Conservation (phyloP, 1,140 invertebrate genomes). For the Colletes latitarsis region DNA sequence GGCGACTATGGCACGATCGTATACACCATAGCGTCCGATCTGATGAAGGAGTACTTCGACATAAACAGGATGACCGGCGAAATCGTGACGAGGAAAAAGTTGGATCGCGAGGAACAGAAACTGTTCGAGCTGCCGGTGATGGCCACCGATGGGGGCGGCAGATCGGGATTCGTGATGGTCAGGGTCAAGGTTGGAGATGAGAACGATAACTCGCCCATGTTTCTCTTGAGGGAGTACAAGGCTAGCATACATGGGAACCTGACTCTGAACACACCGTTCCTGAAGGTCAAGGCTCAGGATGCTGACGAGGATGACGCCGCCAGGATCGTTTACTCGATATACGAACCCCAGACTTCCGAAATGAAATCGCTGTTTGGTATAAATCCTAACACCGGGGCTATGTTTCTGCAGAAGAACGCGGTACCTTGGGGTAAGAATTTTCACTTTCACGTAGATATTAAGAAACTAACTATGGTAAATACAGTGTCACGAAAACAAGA, state of each 20-base stretch:
- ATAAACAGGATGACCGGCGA: constrained; percentile 90
- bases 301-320: constrained; percentile 86
- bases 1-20: constrained; percentile 90
- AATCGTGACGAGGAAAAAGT: constrained; percentile 87
- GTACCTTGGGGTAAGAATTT: constrained; percentile 82
- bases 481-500: background rate
- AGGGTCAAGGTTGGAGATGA: constrained; percentile 90
- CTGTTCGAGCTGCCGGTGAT: constrained; percentile 91
- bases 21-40: constrained; percentile 91
- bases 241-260: constrained; percentile 86
- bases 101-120: constrained; percentile 90
- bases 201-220: constrained; percentile 94
- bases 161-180: constrained; percentile 89
- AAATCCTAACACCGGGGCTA: constrained; percentile 86
- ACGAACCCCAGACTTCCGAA: constrained; percentile 84
- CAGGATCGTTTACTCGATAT: constrained; percentile 87
- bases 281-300: constrained; percentile 88
- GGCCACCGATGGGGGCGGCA: constrained; percentile 93
- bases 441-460: background rate
- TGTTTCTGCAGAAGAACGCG: constrained; percentile 84
- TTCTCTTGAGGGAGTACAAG: constrained; percentile 90
- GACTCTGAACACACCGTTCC: constrained; percentile 84
- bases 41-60: constrained; percentile 88
- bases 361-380: constrained; percentile 85
- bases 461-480: background rate